Evolutionary conservation across 2,888 invertebrate genomes (phyloP).

Genomic region (Aromia moschata): DNA sequence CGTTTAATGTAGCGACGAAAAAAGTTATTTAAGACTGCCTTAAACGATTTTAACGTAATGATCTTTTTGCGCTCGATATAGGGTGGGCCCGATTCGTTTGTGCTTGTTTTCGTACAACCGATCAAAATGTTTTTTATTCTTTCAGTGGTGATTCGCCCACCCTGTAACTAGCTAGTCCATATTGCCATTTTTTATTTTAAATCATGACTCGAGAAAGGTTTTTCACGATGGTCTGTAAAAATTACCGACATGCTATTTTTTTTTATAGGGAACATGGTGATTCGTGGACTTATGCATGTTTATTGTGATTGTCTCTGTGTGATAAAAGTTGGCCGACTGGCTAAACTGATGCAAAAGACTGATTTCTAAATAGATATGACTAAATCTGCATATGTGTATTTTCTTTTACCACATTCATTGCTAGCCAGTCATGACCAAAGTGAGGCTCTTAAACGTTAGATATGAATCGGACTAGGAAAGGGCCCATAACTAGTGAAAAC

Average conservation of each 20-base stretch:
- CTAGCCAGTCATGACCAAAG: no score
- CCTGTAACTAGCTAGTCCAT: conserved; percentile 3
- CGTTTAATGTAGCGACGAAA: conserved; percentile 10
- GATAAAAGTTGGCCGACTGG: conserved; percentile 56
- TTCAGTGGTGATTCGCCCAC: conserved; percentile 2
- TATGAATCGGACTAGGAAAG: no score
- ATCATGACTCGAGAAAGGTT: conserved; percentile 23
- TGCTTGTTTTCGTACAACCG: conserved; percentile 1
- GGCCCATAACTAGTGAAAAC: no score
- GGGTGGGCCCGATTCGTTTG: conserved; percentile 1
- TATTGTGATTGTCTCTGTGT: conserved; percentile 60
- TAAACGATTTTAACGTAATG: conserved; percentile 11
- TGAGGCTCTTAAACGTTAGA: no score
- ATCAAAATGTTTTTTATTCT: neutral
- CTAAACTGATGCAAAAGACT: conserved; percentile 61
- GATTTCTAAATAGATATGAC: conserved; percentile 57
- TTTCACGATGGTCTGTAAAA: conserved; percentile 13
- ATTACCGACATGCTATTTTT: conserved; percentile 14
- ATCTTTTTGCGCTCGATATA: conserved; percentile 3
- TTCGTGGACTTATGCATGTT: conserved; percentile 55
- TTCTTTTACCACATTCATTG: conserved; percentile 4
- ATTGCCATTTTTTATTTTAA: conserved; percentile 16
- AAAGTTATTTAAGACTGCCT: conserved; percentile 23
- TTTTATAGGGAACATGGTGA: conserved; percentile 36
- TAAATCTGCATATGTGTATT: conserved; percentile 27